Conservation (phyloP, 2,113 vertebrate genomes). For the Turdus rufiventris region DNA sequence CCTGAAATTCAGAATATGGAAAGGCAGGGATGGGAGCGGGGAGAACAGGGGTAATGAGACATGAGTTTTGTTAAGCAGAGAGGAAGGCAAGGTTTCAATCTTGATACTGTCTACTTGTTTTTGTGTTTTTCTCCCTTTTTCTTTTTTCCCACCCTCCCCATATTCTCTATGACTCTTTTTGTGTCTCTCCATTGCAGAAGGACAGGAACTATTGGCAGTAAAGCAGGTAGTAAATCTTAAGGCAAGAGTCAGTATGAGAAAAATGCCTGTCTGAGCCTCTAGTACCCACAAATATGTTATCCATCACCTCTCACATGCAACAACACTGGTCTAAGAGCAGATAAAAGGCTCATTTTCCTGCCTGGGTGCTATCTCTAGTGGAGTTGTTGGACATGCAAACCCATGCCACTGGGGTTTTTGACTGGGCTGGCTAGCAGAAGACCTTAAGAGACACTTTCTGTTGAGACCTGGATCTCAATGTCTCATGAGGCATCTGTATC, state of each 20-base stretch:
- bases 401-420: not conserved
- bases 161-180: not conserved
- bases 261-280: not conserved
- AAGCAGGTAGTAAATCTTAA: not conserved
- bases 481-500: fast-evolving
- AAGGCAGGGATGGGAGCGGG: not conserved
- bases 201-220: not conserved
- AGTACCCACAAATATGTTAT: not conserved
- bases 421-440: not conserved
- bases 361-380: not conserved
- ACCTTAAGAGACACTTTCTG: not conserved
- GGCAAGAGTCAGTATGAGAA: not conserved
- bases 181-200: not conserved
- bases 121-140: not conserved
- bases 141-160: not conserved
- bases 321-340: not conserved
- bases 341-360: not conserved
- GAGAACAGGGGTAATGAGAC: not conserved
- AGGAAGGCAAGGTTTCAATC: not conserved
- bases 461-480: not conserved
- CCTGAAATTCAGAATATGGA: slow-evolving; percentile 68
- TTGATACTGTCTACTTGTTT: not conserved
- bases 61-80: not conserved
- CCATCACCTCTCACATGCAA: not conserved
- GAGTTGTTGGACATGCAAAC: not conserved